A percentile compares a stretch with the other conserved stretches of the same genome.
Conservation (phyloP, 2,797 vertebrate genomes). For the Urosaurus nigricauda region DNA sequence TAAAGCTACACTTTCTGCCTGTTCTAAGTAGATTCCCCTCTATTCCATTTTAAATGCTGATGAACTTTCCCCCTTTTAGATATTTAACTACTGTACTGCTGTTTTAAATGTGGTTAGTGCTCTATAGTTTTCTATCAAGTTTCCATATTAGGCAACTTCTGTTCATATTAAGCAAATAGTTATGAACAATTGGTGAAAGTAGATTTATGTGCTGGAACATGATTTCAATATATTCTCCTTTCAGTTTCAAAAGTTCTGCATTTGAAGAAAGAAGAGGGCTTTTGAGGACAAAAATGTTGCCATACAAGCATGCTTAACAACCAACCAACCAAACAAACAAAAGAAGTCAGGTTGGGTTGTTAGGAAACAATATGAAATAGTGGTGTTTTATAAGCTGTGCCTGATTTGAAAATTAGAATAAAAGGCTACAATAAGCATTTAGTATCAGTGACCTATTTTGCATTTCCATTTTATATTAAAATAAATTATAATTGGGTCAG, state of each 20-base stretch:
- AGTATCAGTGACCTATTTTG: constrained; percentile 5
- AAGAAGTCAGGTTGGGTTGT: not conserved
- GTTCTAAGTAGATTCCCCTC: not conserved
- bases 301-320: not conserved
- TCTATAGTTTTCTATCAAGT: not conserved
- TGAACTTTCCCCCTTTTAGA: not conserved
- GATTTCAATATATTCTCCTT: not conserved
- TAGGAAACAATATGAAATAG: not conserved
- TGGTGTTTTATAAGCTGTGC: not conserved
- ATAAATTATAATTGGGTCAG: constrained; percentile 1
- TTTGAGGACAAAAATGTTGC: not conserved
- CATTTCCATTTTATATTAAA: constrained; percentile 8
- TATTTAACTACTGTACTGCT: not conserved
- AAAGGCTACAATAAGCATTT: not conserved
- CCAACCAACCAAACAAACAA: not conserved
- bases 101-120: not conserved
- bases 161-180: not conserved
- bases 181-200: not conserved
- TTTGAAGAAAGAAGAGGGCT: not conserved
- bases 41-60: not conserved
- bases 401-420: not conserved
- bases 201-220: not conserved
- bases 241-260: not conserved
- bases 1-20: not conserved
- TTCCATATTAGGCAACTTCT: not conserved